Percentiles rank a stretch among this genome's conserved stretches.
Evolutionary conservation across 2,797 vertebrate species (phyloP).

Genomic region (Phrynocephalus guinanensis): DNA sequence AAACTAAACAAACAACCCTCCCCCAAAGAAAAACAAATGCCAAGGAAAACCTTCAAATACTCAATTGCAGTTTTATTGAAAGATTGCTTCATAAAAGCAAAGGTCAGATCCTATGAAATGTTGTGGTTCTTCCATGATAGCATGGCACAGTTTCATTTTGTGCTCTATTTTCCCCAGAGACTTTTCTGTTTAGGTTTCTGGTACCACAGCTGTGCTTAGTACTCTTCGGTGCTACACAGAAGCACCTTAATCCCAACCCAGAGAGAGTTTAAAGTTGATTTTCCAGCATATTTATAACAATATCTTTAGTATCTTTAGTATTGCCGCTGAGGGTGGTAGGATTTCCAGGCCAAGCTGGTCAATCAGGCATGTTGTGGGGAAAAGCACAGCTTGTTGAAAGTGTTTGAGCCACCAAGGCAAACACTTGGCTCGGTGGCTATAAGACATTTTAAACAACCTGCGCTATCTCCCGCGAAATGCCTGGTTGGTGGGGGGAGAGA

Average conservation of each 20-base stretch:
- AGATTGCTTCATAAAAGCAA: constrained; percentile 8
- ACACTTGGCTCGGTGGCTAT: too few relatives aligned
- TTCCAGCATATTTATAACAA: not conserved
- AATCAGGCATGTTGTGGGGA: too few relatives aligned
- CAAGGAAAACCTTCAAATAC: constrained; percentile 10
- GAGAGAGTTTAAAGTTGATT: not conserved
- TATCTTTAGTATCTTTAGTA: not conserved
- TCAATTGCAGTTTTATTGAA: constrained; percentile 1
- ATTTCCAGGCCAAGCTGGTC: too few relatives aligned
- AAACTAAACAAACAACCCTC: too few relatives aligned
- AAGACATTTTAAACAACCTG: too few relatives aligned
- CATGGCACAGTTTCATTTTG: constrained; percentile 6
- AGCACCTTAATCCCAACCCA: not conserved
- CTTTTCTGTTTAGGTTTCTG: constrained; percentile 6
- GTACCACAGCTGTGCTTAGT: not conserved
- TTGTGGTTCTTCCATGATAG: constrained; percentile 12
- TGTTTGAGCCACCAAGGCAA: too few relatives aligned
- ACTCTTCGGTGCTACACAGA: not conserved
- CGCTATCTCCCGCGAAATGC: too few relatives aligned
- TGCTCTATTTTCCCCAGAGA: not conserved
- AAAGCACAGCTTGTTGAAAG: too few relatives aligned
- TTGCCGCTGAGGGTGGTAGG: too few relatives aligned
- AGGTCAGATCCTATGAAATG: constrained; percentile 17
- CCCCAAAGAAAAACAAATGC: not conserved
- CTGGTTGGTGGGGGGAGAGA: too few relatives aligned